These are phyloP conservation scores for Uropetala carovei DNA, from an alignment of 2,888 invertebrate genomes.

Conservation along the genomic window DNA sequence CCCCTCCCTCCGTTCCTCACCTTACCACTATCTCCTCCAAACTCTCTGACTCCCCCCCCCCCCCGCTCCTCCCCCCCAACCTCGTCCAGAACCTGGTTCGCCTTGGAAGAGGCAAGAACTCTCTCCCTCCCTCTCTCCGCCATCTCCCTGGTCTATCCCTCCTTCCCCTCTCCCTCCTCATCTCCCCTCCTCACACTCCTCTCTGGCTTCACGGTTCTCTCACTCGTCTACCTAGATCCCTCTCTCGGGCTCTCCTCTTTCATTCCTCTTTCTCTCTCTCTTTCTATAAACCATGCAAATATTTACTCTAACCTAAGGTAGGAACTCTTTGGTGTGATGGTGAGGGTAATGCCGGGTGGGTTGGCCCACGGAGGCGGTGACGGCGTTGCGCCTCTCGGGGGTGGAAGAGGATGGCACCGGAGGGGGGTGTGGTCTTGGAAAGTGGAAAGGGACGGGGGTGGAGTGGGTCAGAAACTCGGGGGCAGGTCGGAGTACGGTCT, in stretches of 20 bases:
- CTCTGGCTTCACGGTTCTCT: slow-evolving; percentile 31
- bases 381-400: not conserved
- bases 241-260: slow-evolving; percentile 66
- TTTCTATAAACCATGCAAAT: slow-evolving; percentile 37
- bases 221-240: slow-evolving; percentile 10
- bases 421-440: slow-evolving; percentile 4
- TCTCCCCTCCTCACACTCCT: slow-evolving; percentile 49
- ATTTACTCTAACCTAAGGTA: slow-evolving; percentile 43
- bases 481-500: not conserved
- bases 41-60: slow-evolving; percentile 60
- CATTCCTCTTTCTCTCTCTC: slow-evolving; percentile 69
- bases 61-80: slow-evolving; percentile 57
- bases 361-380: not conserved
- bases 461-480: not conserved
- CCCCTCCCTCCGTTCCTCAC: slow-evolving; percentile 67
- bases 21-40: slow-evolving; percentile 70
- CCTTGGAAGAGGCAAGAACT: slow-evolving; percentile 56
- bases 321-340: not conserved
- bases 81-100: slow-evolving; percentile 57
- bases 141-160: not conserved
- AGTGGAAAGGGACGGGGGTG: not conserved
- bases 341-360: not conserved
- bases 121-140: not conserved
- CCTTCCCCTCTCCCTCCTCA: slow-evolving; percentile 36
- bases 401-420: not conserved